Base-by-base conservation (phyloP, 1,140 invertebrate species). In the Drosophila biarmipes region DNA sequence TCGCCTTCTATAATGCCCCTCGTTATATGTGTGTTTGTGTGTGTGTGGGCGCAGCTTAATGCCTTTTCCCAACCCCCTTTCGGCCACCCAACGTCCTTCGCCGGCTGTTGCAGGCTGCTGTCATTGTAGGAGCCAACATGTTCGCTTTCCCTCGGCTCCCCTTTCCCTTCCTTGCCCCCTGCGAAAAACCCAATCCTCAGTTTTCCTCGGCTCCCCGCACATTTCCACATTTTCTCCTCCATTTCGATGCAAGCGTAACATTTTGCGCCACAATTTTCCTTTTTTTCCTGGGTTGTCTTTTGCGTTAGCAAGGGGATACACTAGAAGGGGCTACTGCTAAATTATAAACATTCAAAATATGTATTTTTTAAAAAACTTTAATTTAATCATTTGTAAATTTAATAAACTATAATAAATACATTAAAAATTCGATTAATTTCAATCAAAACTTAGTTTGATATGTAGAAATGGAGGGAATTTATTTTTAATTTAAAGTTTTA, bases 61-160 rank as follows among this genome's bases (percentile, higher is more conserved):
- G 79, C 84, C 79, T 89, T 84, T 77, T 73, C 71, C 71, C 52
- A 35, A 38, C 17, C 55, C 19, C 46, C 46, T 45, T 35, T 64
- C 40, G 24, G 24, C 31, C 38, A 10, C n/a, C 40, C 58, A 48
- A 58, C 71, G 74, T 89, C 78, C 79, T 79, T 81, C 45, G 75
- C 82, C 74, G 71, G 71, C 73, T 86, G 84, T 87, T 87, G 79
- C 84, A 80, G 56, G 48, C 71, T 76, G 69, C 78, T 89, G 84
- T 89, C 84, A 89, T 78, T 89, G 76, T 84, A 78, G 74, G 73
- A 80, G 76, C 84, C 69, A 54, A 79, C 80, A 85, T 84, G 75
- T 67, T 85, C 42, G 35, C 31, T 53, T 46, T 51, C 21, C 42
- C 8, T 15, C 8, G 24, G 27, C 11, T 35, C 21, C 14, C 17